Percentiles rank a stretch among this genome's conserved stretches.
phyloP scores from a whole-genome alignment of 2,113 vertebrate genomes.

The Saiga tatarica region DNA sequence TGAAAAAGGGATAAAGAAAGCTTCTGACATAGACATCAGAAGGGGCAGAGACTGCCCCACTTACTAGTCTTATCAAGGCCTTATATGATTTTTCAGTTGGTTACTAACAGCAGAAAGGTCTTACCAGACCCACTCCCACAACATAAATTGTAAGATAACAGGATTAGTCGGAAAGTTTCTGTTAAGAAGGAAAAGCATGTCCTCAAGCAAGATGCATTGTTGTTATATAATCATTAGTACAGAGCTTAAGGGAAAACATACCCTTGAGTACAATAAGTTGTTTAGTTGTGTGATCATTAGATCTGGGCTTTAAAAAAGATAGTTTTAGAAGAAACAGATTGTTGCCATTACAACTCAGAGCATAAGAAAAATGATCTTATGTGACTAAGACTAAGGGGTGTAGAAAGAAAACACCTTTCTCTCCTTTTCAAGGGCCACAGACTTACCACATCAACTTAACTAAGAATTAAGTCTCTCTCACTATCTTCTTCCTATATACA shows the following conservation, averaged over 20 bases:
- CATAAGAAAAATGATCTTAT: neutral
- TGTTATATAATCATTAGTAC: neutral
- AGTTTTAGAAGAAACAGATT: neutral
- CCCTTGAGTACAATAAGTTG: neutral
- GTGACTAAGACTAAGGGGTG: neutral
- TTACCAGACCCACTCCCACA: neutral
- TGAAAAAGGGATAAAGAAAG: neutral
- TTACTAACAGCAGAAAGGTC: neutral
- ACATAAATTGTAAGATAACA: neutral
- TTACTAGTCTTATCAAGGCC: neutral
- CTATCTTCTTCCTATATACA: neutral
- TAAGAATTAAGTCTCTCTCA: neutral
- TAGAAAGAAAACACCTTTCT: neutral
- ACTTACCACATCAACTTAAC: neutral
- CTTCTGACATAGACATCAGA: neutral
- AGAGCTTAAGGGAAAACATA: neutral
- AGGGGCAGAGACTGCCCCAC: neutral
- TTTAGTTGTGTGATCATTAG: neutral
- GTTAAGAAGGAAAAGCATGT: neutral
- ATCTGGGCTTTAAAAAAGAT: neutral
- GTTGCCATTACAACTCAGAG: neutral
- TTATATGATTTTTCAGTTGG: neutral
- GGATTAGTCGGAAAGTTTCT: neutral
- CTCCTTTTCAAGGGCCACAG: neutral
- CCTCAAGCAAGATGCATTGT: neutral